These are phyloP conservation scores for Conger conger DNA, from an alignment of 2,113 vertebrate genomes.

Conservation along the genomic window DNA sequence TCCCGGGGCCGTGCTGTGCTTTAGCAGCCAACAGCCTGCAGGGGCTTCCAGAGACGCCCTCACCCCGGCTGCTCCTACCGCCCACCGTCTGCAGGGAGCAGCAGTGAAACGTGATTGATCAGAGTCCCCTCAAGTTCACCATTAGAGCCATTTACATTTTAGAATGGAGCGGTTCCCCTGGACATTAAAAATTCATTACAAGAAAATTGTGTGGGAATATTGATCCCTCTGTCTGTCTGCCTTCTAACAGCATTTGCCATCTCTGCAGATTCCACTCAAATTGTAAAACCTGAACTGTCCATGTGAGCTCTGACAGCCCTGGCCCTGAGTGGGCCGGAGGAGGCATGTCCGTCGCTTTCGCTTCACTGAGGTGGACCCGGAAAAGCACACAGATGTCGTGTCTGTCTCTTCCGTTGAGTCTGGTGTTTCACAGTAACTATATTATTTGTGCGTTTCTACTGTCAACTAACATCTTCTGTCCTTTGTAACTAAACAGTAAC, in stretches of 20 bases:
- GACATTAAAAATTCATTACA: conserved; percentile 63
- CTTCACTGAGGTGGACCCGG: background rate
- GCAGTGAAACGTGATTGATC: conserved; percentile 47
- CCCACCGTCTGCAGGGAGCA: background rate
- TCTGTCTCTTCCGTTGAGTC: background rate
- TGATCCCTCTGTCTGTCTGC: conserved; percentile 49
- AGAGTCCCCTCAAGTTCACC: conserved; percentile 46
- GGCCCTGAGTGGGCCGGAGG: conserved; percentile 29
- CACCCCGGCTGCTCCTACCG: background rate
- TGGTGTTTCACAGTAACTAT: background rate
- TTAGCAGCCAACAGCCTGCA: too few species aligned
- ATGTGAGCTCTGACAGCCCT: conserved; percentile 36
- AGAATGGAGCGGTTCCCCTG: conserved; percentile 50
- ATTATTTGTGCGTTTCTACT: background rate
- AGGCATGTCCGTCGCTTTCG: background rate
- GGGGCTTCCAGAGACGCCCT: background rate
- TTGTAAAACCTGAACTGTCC: conserved; percentile 42
- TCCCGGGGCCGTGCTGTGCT: too few species aligned
- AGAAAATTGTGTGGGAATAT: conserved; percentile 52
- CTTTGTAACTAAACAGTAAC: background rate
- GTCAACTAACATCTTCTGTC: background rate
- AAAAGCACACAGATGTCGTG: background rate
- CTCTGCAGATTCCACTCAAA: conserved; percentile 47
- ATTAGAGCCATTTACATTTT: conserved; percentile 62
- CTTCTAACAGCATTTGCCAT: conserved; percentile 51